Base-by-base conservation (phyloP, 1,140 invertebrate species). In the Heliconius eleuchia region DNA sequence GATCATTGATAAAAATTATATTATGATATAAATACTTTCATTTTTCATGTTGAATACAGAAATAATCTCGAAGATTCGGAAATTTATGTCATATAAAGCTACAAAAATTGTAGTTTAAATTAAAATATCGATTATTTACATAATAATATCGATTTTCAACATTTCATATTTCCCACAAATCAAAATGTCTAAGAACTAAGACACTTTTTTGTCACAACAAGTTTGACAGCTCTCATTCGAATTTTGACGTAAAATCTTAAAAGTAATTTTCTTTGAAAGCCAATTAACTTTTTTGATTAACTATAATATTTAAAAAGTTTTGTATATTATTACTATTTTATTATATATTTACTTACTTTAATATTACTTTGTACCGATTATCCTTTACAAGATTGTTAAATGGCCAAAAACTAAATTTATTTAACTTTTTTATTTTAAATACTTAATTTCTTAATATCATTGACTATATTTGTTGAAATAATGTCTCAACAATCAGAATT, bases 401-500 rank as follows among this genome's bases (percentile, higher is more conserved):
- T 9, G 6, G 55, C 7, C n/a, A 57, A 23, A 57, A 57, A 57
- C n/a, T n/a, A 57, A 57, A 55, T 0, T 19, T n/a, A 19, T 37
- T 37, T 37, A 37, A 37, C 34, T 37, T 37, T 37, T 37, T 37
- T 37, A 37, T 37, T 37, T 37, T 37, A 37, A 37, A 37, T 37
- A 37, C 34, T 37, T 37, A 37, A 37, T 37, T 37, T 6, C 6
- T 37, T 37, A 23, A 37, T 37, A 37, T 5, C 34, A 37, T 6
- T 37, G 34, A 13, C 42, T 46, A 11, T 46, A 46, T 55, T 55
- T 55, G 52, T 55, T 55, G 27, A 39, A 52, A 77, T 23, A 55
- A 92, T 94, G 91, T 92, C 91, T 8, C 86, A 91, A 81, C 91
- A 94, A 77, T 81, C 90, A 83, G 92, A 94, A 88, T 80, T 94